Percentiles rank a stretch among this genome's conserved stretches.
phyloP scores from a whole-genome alignment of 2,797 vertebrate species.

The Merluccius polli region DNA sequence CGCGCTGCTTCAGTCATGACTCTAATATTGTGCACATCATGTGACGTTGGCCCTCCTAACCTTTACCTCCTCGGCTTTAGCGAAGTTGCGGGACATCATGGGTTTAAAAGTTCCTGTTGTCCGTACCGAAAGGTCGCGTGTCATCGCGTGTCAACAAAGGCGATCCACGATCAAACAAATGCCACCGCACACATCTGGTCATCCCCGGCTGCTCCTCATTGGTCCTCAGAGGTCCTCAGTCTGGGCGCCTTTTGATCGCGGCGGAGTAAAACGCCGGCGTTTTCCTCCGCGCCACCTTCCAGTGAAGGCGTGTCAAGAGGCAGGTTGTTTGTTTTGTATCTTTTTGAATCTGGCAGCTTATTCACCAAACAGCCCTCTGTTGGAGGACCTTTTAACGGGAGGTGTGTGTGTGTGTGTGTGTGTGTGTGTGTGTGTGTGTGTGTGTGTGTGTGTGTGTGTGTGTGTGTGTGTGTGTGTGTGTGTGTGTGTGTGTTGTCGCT shows the following conservation, averaged over 20 bases:
- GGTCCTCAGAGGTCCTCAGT: too few species aligned
- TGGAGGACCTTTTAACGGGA: background rate
- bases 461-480: background rate
- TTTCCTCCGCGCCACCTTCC: background rate
- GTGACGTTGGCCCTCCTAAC: background rate
- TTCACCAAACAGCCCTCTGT: background rate
- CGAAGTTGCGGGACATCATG: background rate
- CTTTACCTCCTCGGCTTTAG: background rate
- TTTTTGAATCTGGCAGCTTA: background rate
- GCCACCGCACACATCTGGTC: background rate
- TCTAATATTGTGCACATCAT: background rate
- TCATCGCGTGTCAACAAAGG: background rate
- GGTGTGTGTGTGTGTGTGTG: background rate
- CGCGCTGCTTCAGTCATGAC: background rate
- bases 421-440: background rate
- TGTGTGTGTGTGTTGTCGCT: too few species aligned
- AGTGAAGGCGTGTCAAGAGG: background rate
- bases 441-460: background rate
- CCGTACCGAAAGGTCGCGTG: background rate
- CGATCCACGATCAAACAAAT: background rate
- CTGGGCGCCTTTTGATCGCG: background rate
- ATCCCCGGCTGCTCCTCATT: background rate
- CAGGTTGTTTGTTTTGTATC: background rate
- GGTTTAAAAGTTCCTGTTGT: background rate
- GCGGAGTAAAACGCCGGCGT: too few species aligned